A percentile compares a stretch with the other conserved stretches of the same genome.
phyloP scores from a whole-genome alignment of 2,113 vertebrate species.

The Paramormyrops kingsleyae region DNA sequence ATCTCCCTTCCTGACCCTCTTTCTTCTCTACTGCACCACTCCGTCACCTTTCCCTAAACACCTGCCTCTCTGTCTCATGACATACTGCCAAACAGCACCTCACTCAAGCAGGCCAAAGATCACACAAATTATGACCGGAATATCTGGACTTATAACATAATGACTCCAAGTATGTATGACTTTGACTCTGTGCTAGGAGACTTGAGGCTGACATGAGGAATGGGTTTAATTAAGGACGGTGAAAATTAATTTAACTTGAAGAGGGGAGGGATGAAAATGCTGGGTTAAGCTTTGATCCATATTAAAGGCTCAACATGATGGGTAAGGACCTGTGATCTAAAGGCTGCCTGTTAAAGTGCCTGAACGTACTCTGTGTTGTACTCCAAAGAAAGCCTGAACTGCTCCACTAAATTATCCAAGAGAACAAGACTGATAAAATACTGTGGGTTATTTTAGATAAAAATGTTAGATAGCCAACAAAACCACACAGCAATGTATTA shows the following conservation, averaged over 20 bases:
- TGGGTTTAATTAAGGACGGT: conserved; percentile 57
- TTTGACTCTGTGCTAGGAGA: conserved; percentile 29
- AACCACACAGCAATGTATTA: not conserved
- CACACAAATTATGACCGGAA: conserved; percentile 9
- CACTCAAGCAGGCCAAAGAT: not conserved
- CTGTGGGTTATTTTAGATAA: not conserved
- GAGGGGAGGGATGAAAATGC: not conserved
- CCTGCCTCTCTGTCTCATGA: not conserved
- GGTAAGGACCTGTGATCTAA: not conserved
- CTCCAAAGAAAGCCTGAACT: not conserved
- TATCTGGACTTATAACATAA: conserved; percentile 44
- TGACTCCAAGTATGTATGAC: conserved; percentile 25
- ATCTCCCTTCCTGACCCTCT: not conserved
- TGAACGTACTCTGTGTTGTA: not conserved
- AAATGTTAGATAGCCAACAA: not conserved
- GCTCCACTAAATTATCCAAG: not conserved
- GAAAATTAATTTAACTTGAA: conserved; percentile 25
- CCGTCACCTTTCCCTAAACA: conserved; percentile 11
- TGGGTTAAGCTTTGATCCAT: not conserved
- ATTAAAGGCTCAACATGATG: conserved; percentile 24
- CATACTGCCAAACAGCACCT: not conserved
- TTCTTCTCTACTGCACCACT: not conserved
- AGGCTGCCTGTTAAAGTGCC: not conserved
- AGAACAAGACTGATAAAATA: not conserved
- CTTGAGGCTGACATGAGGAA: conserved; percentile 56